These are phyloP conservation scores for Sardina pilchardus DNA, from an alignment of 2,113 vertebrate species.

Conservation along the genomic window DNA sequence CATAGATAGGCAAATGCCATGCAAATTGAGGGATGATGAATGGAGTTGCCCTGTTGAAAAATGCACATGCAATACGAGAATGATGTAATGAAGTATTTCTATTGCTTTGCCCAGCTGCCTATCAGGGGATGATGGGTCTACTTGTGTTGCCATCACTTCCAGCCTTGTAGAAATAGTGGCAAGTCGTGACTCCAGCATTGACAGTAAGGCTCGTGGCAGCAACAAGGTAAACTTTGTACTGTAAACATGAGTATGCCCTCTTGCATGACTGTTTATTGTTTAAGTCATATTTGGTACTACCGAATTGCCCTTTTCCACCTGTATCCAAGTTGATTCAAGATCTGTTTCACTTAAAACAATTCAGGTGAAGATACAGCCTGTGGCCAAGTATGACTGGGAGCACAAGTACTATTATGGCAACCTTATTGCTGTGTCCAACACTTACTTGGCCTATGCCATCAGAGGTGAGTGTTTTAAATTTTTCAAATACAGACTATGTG, in stretches of 20 bases:
- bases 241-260: background rate
- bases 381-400: slow-evolving; percentile 98
- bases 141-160: slow-evolving; percentile 84
- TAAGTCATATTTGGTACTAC: background rate
- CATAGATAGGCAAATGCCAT: background rate
- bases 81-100: background rate
- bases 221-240: slow-evolving; percentile 81
- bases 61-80: background rate
- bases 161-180: slow-evolving; percentile 95
- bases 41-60: background rate
- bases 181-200: slow-evolving; percentile 96
- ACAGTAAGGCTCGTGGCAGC: slow-evolving; percentile 94
- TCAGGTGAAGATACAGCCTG: slow-evolving; percentile 97
- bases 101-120: slow-evolving; percentile 76
- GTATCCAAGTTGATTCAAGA: background rate
- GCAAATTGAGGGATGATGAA: background rate
- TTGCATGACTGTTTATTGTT: background rate
- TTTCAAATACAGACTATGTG: background rate
- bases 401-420: slow-evolving; percentile 98
- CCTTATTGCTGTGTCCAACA: slow-evolving; percentile 94
- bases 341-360: slow-evolving; percentile 31
- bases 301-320: background rate
- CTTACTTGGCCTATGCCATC: slow-evolving; percentile 94
- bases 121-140: slow-evolving; percentile 89
- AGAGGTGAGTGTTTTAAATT: slow-evolving; percentile 77